phyloP scores from a whole-genome alignment of 2,888 invertebrate species.

The Pyrrhosoma nymphula region DNA sequence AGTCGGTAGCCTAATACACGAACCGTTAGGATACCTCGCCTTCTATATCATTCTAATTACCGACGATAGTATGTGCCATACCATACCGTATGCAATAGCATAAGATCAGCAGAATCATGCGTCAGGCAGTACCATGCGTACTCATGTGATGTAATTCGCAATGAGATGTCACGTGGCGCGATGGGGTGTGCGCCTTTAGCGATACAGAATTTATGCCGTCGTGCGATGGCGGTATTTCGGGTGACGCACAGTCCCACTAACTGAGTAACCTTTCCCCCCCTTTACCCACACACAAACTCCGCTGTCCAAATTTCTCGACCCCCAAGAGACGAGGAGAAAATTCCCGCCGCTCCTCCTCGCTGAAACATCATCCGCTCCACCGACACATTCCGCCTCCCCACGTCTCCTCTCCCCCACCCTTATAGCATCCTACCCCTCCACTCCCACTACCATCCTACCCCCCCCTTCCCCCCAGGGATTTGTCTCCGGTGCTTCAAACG shows the following conservation, averaged over 20 bases:
- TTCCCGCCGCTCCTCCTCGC: background rate
- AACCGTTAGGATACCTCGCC: too few relatives aligned
- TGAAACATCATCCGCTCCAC: conserved; percentile 21
- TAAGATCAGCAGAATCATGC: too few relatives aligned
- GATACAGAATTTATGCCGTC: too few relatives aligned
- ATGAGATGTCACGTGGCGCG: too few relatives aligned
- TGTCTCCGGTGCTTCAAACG: background rate
- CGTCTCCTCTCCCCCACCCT: background rate
- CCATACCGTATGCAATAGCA: too few relatives aligned
- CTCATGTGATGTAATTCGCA: too few relatives aligned
- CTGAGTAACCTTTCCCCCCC: background rate
- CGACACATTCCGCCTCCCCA: background rate
- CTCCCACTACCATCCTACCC: background rate
- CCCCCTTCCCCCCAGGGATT: background rate
- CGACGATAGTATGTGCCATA: too few relatives aligned
- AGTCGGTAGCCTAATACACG: too few relatives aligned
- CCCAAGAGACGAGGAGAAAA: background rate
- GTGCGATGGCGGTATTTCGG: too few relatives aligned
- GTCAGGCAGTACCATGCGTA: too few relatives aligned
- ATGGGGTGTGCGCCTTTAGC: too few relatives aligned
- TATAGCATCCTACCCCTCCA: background rate
- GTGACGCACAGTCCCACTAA: background rate
- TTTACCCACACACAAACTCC: background rate
- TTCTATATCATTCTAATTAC: too few relatives aligned
- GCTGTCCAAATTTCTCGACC: conserved; percentile 33